These are phyloP conservation scores for Zaprionus camerounensis DNA, from an alignment of 1,140 invertebrate species.

Conservation along the genomic window DNA sequence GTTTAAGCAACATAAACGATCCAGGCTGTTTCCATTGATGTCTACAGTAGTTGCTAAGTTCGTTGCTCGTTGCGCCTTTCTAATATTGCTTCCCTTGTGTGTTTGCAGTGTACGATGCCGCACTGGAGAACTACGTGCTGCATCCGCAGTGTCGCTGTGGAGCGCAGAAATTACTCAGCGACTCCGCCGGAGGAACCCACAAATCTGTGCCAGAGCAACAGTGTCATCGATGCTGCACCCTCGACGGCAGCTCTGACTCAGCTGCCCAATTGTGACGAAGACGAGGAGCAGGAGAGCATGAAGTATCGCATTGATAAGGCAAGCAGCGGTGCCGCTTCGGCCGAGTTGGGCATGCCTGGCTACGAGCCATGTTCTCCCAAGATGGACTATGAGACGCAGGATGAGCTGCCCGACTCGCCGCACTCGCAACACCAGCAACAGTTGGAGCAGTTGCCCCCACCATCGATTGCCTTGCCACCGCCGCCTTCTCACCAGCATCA, in stretches of 20 bases:
- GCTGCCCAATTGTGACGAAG: constrained; percentile 46
- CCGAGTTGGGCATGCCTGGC: constrained; percentile 63
- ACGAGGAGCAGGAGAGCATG: constrained; percentile 66
- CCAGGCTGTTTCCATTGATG: constrained; percentile 5
- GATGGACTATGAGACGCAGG: constrained; percentile 75
- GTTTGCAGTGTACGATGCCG: constrained; percentile 66
- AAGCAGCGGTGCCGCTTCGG: constrained; percentile 63
- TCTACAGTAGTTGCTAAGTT: constrained; percentile 25
- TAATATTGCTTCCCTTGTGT: neutral
- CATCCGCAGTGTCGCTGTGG: constrained; percentile 69
- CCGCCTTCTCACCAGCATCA: constrained; percentile 56
- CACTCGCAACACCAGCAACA: constrained; percentile 62
- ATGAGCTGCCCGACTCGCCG: constrained; percentile 66
- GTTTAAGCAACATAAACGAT: constrained; percentile 54
- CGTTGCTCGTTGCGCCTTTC: neutral
- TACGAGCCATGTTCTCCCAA: constrained; percentile 69
- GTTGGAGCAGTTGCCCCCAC: constrained; percentile 33
- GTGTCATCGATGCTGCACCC: constrained; percentile 44
- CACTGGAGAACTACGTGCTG: constrained; percentile 61
- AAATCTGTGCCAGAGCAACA: constrained; percentile 66
- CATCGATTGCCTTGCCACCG: constrained; percentile 41
- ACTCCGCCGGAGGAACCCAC: constrained; percentile 71
- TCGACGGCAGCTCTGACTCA: constrained; percentile 42
- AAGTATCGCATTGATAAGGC: constrained; percentile 69
- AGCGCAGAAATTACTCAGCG: constrained; percentile 62